phyloP scores from a whole-genome alignment of 2,888 invertebrate genomes.

The Pandemis heparana region DNA sequence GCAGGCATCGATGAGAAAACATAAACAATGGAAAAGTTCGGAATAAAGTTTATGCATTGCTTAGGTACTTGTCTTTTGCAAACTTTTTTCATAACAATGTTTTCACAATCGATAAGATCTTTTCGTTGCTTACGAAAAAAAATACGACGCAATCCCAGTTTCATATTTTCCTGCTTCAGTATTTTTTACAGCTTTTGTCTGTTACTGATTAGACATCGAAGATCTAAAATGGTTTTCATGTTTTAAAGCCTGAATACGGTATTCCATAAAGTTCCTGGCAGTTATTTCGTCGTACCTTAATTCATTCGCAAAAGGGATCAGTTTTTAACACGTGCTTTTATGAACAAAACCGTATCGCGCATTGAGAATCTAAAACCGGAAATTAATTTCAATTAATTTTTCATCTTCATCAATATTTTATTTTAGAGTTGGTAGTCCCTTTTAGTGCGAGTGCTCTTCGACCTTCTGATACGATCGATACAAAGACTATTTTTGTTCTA shows the following conservation, averaged over 20 bases:
- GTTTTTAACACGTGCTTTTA: background rate
- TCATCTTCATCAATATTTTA: background rate
- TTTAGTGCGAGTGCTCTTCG: no score
- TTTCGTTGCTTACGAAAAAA: background rate
- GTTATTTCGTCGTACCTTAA: background rate
- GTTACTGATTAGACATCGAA: background rate
- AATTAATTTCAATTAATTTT: background rate
- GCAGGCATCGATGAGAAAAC: background rate
- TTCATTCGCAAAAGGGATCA: background rate
- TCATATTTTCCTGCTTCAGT: background rate
- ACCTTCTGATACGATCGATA: no score
- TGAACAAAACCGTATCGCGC: background rate
- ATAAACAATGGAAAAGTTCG: background rate
- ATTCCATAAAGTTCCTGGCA: background rate
- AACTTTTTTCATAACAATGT: background rate
- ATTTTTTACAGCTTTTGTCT: background rate
- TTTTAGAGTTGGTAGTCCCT: no score
- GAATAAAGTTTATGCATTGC: constrained; percentile 1
- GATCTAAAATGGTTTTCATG: background rate
- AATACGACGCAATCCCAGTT: background rate
- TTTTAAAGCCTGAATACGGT: background rate
- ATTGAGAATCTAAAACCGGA: background rate
- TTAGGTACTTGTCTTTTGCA: background rate
- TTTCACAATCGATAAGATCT: background rate
- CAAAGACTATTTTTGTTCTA: no score